These are phyloP conservation scores for Echeneis naucrates DNA, from an alignment of 2,797 vertebrate genomes.

Conservation along the genomic window DNA sequence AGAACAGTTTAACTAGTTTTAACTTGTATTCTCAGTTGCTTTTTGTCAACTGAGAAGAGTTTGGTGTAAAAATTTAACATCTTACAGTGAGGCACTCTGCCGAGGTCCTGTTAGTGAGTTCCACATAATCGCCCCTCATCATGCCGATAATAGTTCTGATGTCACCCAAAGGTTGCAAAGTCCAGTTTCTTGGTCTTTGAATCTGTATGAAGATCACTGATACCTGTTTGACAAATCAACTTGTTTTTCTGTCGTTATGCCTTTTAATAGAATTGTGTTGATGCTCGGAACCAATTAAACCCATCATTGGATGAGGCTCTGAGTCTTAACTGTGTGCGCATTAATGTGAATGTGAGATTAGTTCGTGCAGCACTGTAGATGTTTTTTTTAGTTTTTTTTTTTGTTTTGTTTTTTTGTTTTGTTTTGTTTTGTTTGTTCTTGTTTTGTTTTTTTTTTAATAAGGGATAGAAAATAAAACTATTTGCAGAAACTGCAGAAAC, in stretches of 20 bases:
- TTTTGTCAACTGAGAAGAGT: neutral
- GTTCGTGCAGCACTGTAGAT: neutral
- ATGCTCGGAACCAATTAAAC: neutral
- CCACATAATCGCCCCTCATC: neutral
- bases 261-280: neutral
- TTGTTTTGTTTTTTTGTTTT: no score
- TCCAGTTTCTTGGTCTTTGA: neutral
- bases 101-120: neutral
- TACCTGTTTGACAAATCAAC: neutral
- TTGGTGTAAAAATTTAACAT: neutral
- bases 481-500: neutral
- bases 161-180: neutral
- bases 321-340: neutral
- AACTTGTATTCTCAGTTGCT: no score
- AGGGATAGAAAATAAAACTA: neutral
- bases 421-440: neutral
- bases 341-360: neutral
- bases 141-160: neutral
- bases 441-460: no score
- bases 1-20: neutral
- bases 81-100: neutral
- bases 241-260: neutral
- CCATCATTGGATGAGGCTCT: neutral
- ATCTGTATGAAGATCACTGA: constrained; percentile 59
- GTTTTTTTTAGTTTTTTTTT: neutral